Evolutionary conservation across 2,113 vertebrate species (phyloP).

Genomic region (Vidua chalybeata): DNA sequence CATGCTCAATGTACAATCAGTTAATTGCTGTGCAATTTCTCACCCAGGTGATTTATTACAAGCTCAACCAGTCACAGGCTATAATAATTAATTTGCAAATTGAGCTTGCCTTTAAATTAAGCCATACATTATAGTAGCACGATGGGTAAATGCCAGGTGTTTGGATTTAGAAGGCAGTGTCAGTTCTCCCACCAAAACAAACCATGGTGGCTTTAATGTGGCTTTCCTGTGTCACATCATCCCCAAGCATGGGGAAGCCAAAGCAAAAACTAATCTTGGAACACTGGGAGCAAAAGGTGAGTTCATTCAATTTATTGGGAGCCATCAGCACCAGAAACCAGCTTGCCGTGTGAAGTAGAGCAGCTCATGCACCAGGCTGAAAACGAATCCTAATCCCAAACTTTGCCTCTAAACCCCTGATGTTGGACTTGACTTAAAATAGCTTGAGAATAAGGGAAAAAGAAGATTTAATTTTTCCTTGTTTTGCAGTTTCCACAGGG

Average conservation of each 20-base stretch:
- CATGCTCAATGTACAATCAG: background rate
- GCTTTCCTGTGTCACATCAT: background rate
- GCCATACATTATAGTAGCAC: background rate
- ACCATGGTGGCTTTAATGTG: background rate
- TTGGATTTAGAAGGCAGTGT: background rate
- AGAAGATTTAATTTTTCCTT: background rate
- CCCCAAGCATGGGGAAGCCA: background rate
- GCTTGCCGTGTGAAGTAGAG: background rate
- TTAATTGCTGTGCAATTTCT: slow-evolving; percentile 31
- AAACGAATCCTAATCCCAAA: background rate
- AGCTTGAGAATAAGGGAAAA: background rate
- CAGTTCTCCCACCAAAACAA: background rate
- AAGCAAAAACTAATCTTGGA: background rate
- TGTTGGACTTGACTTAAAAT: background rate
- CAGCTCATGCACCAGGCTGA: background rate
- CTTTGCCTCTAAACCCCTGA: background rate
- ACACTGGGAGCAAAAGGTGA: background rate
- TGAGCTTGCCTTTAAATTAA: slow-evolving; percentile 36
- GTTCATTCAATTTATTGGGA: background rate
- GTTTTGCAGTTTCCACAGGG: background rate
- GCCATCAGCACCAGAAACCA: background rate
- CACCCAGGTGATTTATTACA: slow-evolving; percentile 18
- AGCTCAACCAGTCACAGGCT: background rate
- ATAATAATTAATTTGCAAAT: slow-evolving; percentile 49
- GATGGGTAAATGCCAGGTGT: background rate